Base-by-base conservation (phyloP, 2,797 vertebrate genomes). In the Leuciscus waleckii region DNA sequence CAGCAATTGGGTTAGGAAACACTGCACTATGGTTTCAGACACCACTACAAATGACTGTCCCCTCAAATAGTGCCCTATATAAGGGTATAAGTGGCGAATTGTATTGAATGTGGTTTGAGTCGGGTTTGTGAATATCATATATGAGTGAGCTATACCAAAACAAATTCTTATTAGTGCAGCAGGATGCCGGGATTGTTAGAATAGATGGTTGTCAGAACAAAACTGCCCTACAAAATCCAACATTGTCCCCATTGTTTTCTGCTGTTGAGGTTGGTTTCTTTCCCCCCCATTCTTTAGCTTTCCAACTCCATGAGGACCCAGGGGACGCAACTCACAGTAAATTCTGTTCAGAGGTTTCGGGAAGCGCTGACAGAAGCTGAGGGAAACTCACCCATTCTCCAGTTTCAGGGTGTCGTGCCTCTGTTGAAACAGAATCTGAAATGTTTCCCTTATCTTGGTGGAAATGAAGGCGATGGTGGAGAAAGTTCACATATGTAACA, bases 401-500 rank as follows among this genome's bases (percentile, higher is more conserved):
- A 19, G 89, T 91, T 90, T 89, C 87, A 41, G 85, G 61, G 74
- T 83, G 87, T 78, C 46, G 83, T 84, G 91, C 91, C 91, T 91
- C 91, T 92, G 85, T 87, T 91, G 90, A 90, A 91, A 91, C 88
- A 88, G 90, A 93, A 93, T 90, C 92, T 63, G 82, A 92, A 94
- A 94, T 92, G 91, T 92, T 91, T 94, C 92, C 35, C 93, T 93
- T 93, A 94, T 95, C 94, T 95, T 89, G 91, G 91, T 94, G 92
- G 91, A 95, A 95, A 94, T 93, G 91, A 94, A 94, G 93, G 84
- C 91, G 90, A 92, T 43, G 21, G 14, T 35, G 43, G 32, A 49
- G 91, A 93, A 17, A 61, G 56, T 74, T 82, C 69, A 63, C 81
- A 46, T 26, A 29, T 39, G 69, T 82, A 87, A 89, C 94, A 94